Conservation (phyloP, 2,113 vertebrate species). For the Motacilla tschutschensis region DNA sequence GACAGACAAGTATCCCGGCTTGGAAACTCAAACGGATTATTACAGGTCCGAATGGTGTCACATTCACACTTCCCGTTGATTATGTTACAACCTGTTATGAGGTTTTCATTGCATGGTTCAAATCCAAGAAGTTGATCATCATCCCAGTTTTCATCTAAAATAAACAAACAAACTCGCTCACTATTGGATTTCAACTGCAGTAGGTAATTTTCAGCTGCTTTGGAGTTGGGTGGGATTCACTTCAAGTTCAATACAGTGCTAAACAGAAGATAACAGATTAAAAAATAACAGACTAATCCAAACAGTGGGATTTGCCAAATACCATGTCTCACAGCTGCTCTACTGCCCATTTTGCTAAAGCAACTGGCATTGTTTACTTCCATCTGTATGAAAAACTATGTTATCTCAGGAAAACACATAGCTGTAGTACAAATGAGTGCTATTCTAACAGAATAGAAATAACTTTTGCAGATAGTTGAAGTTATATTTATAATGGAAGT, state of each 20-base stretch:
- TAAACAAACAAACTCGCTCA: slow-evolving; percentile 47
- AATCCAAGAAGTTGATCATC: slow-evolving; percentile 89
- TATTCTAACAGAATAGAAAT: not conserved
- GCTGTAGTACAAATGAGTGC: not conserved
- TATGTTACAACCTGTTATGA: slow-evolving; percentile 90
- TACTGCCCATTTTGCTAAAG: not conserved
- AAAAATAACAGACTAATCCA: not conserved
- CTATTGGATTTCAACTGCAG: slow-evolving; percentile 5
- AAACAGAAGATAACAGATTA: not conserved
- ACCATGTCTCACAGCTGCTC: not conserved
- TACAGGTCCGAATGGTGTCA: slow-evolving; percentile 87
- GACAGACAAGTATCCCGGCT: slow-evolving; percentile 84
- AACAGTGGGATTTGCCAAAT: not conserved
- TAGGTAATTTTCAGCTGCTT: not conserved
- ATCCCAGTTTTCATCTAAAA: slow-evolving; percentile 90
- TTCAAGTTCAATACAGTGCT: not conserved
- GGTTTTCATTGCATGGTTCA: slow-evolving; percentile 91
- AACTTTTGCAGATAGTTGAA: slow-evolving; percentile 8
- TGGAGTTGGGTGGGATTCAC: not conserved
- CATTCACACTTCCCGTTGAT: slow-evolving; percentile 88
- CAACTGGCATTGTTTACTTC: slow-evolving; percentile 14
- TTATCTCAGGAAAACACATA: not conserved
- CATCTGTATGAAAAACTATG: not conserved
- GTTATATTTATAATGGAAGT: not conserved
- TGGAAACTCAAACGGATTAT: slow-evolving; percentile 87